These are phyloP conservation scores for Lacanobia oleracea DNA, from an alignment of 2,888 invertebrate species.

Conservation along the genomic window DNA sequence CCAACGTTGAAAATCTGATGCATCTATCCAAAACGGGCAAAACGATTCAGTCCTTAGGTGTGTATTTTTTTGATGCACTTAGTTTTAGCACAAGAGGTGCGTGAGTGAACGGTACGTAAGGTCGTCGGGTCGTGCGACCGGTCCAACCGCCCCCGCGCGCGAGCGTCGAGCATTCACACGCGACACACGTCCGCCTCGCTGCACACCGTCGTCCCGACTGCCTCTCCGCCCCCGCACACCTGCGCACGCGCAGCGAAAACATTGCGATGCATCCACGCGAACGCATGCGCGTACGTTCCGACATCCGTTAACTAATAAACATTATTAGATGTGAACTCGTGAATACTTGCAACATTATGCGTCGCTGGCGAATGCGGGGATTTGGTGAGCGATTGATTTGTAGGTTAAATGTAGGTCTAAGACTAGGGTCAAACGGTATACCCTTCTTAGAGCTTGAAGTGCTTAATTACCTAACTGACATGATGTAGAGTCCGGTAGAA, in stretches of 20 bases:
- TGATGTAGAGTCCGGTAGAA: slow-evolving; percentile 18
- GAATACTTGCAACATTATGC: slow-evolving; percentile 9
- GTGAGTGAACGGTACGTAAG: slow-evolving; percentile 90
- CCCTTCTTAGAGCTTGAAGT: neutral
- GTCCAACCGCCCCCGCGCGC: slow-evolving; percentile 84
- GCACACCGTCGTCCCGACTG: slow-evolving; percentile 69
- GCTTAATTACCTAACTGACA: slow-evolving; percentile 2
- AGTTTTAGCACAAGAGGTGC: slow-evolving; percentile 82
- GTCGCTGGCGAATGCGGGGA: slow-evolving; percentile 1
- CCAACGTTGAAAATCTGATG: slow-evolving; percentile 66
- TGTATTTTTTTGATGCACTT: slow-evolving; percentile 79
- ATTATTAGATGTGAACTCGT: slow-evolving; percentile 39
- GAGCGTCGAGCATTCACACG: slow-evolving; percentile 73
- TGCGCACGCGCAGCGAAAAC: slow-evolving; percentile 68
- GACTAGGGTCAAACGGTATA: neutral
- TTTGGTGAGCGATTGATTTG: slow-evolving; percentile 9
- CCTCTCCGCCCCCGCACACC: slow-evolving; percentile 59
- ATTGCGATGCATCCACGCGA: slow-evolving; percentile 66
- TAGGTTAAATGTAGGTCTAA: slow-evolving; percentile 3
- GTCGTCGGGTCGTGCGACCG: slow-evolving; percentile 90
- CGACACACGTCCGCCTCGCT: slow-evolving; percentile 64
- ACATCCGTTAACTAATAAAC: slow-evolving; percentile 65
- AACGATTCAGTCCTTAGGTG: slow-evolving; percentile 67
- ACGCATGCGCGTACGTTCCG: slow-evolving; percentile 61
- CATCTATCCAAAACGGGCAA: slow-evolving; percentile 71